Evolutionary conservation across 2,797 vertebrate species (phyloP).

Genomic region (Bucorvus abyssinicus): DNA sequence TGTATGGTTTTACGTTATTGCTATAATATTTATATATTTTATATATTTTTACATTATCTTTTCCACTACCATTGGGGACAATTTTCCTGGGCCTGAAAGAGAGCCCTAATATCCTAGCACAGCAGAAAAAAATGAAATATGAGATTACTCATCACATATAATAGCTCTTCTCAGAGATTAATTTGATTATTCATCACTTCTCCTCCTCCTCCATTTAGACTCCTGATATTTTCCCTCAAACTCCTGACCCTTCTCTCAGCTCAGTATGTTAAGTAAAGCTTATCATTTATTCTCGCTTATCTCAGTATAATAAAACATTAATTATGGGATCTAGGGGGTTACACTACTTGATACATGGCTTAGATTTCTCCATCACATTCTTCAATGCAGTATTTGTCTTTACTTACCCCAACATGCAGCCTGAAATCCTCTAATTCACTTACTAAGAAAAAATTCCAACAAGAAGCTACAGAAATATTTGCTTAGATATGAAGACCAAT

Average conservation of each 20-base stretch:
- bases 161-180: neutral
- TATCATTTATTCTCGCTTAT: conserved; percentile 12
- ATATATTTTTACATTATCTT: conserved; percentile 1
- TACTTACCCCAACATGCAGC: neutral
- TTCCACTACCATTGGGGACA: neutral
- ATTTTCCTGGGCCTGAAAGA: neutral
- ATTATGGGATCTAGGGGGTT: conserved; percentile 11
- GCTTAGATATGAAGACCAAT: neutral
- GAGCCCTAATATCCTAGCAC: neutral
- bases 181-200: neutral
- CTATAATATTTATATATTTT: neutral
- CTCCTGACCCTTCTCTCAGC: neutral
- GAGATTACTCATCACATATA: neutral
- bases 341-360: neutral
- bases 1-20: neutral
- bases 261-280: conserved; percentile 26
- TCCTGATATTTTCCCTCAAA: neutral
- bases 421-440: neutral
- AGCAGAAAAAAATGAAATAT: conserved; percentile 2
- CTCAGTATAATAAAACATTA: conserved; percentile 46
- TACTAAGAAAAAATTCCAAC: neutral
- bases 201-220: neutral
- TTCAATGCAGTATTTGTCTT: neutral
- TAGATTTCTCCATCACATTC: neutral
- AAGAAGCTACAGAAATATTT: neutral